Percentiles rank a stretch among this genome's conserved stretches.
Conservation (phyloP, 2,113 vertebrate genomes). For the Lepisosteus oculatus region DNA sequence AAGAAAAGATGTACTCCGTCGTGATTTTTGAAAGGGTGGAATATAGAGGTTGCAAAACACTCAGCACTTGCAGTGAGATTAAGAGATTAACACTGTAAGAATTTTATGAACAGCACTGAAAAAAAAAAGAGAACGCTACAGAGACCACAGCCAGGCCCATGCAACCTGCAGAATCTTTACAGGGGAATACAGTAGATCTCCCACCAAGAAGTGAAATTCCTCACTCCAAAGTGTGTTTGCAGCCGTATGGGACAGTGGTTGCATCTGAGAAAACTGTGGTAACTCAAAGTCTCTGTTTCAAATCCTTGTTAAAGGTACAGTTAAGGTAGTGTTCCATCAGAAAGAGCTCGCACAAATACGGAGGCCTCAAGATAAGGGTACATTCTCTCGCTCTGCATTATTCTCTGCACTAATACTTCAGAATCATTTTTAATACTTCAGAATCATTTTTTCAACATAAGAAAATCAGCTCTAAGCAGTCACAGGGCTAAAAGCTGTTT, state of each 20-base stretch:
- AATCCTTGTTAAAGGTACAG: background rate
- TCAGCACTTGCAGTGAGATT: background rate
- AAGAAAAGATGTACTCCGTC: too few species aligned
- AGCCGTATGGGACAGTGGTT: background rate
- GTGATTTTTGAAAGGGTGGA: background rate
- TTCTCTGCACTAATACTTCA: too few species aligned
- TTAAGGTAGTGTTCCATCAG: background rate
- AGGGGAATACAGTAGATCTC: background rate
- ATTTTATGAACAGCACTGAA: background rate
- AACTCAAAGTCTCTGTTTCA: constrained; percentile 3
- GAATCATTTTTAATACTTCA: too few species aligned
- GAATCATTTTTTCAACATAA: too few species aligned
- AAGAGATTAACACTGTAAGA: background rate
- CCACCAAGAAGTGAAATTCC: constrained; percentile 8
- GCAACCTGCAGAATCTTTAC: background rate
- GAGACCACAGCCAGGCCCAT: background rate
- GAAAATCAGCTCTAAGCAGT: too few species aligned
- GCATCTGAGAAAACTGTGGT: background rate
- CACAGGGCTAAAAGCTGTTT: too few species aligned
- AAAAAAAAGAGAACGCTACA: background rate
- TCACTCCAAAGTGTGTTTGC: background rate
- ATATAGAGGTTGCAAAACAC: background rate
- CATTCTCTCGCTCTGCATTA: too few species aligned
- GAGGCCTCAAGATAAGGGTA: too few species aligned
- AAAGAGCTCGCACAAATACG: too few species aligned